These are phyloP conservation scores for Pogonognathellus flavescens DNA, from an alignment of 1,140 invertebrate genomes.

Conservation along the genomic window DNA sequence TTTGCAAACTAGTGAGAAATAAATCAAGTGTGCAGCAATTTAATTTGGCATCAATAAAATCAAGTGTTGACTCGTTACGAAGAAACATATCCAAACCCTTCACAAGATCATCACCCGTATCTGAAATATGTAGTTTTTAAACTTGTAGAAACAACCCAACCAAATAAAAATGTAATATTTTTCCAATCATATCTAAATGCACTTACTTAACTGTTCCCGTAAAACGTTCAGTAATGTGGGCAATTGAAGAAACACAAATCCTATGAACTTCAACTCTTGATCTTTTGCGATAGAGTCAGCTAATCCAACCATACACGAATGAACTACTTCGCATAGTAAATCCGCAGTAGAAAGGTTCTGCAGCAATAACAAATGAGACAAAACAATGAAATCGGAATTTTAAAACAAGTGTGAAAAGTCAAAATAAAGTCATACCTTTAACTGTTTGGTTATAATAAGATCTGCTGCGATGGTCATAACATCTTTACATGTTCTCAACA, in stretches of 20 bases:
- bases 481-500: constrained; percentile 70
- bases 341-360: constrained; percentile 69
- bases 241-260: constrained; percentile 92
- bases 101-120: constrained; percentile 46
- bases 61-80: constrained; percentile 84
- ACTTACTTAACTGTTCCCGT: constrained; percentile 50
- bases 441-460: constrained; percentile 83
- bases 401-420: too few relatives aligned
- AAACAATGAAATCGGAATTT: too few relatives aligned
- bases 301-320: constrained; percentile 89
- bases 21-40: constrained; percentile 89
- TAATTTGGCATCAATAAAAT: constrained; percentile 89
- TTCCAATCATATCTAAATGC: background rate
- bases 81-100: constrained; percentile 81
- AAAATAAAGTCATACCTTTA: constrained; percentile 77
- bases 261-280: constrained; percentile 91
- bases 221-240: constrained; percentile 71
- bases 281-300: constrained; percentile 82
- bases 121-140: constrained; percentile 35
- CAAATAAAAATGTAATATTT: background rate
- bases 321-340: constrained; percentile 89
- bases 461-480: constrained; percentile 84
- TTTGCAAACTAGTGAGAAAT: constrained; percentile 84
- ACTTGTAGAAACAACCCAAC: background rate
- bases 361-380: constrained; percentile 21